Evolutionary conservation across 2,113 vertebrate species (phyloP), one percentile per base, ranked within the genome.

Genomic region (Callocephalon fimbriatum): DNA sequence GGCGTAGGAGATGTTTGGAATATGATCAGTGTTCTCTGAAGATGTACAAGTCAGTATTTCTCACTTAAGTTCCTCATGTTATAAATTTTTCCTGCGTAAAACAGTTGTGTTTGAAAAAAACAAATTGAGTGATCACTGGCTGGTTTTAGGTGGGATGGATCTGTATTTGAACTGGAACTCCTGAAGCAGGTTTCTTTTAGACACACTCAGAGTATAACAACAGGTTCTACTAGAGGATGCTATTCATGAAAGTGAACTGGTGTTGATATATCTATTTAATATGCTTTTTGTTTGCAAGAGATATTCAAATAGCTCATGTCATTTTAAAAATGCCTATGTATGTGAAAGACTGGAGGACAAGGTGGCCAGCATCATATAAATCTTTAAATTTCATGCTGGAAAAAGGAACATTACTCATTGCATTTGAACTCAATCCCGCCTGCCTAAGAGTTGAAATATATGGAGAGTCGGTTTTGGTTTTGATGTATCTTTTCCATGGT

Each of bases 1-100:
- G 25, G 35, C 0, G 0, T 51, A 42, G 32, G 63, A 67, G 45
- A 31, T 1, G 4, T 42, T 37, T 79, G 62, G 32, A 88, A 50
- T 72, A 22, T 26, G 51, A 18, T 22, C 11, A 9, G 26, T 15
- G 8, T 40, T 91, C 17, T 78, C 54, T 65, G 45, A 86, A 45
- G 54, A n/a, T 40, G 22, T 45, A 14, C 12, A 15, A 21, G 74
- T 23, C 47, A 48, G 15, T 13, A n/a, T 42, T 31, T 21, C 67
- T 80, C 1, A 0, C 17, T 47, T 20, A n/a, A 59, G 32, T 68
- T 72, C 42, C 29, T 83, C 35, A 4, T 50, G 3, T 32, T 17
- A 32, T 3, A 20, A 32, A 0, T 45, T 59, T 48, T 78, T 86
- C 32, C 56, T 68, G 8, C 17, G 15, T 50, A 42, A 83, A 67